Percentiles rank a stretch among this genome's conserved stretches.
These are phyloP conservation scores for Eurystomus gularis DNA, from an alignment of 2,113 vertebrate species.

Conservation along the genomic window DNA sequence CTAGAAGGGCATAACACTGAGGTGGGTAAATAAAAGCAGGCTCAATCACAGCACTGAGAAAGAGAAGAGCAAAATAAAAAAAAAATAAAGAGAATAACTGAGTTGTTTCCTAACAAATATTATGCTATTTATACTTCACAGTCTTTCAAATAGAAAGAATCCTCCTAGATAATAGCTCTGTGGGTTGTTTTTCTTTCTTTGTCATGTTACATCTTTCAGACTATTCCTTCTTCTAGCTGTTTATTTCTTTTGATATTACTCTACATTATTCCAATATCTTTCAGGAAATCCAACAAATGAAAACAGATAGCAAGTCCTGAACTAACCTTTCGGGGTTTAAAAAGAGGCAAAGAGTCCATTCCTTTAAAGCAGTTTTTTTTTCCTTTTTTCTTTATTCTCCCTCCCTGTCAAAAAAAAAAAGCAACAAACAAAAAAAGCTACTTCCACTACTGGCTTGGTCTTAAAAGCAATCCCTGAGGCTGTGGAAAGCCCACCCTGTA, in stretches of 20 bases:
- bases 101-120: neutral
- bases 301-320: neutral
- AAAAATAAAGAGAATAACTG: neutral
- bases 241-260: neutral
- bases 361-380: neutral
- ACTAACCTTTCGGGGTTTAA: neutral
- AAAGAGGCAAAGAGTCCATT: neutral
- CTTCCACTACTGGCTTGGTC: neutral
- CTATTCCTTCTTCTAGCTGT: neutral
- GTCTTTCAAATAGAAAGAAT: neutral
- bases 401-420: too few species aligned
- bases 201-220: neutral
- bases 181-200: neutral
- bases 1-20: neutral
- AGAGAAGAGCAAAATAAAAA: neutral
- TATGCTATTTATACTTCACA: neutral
- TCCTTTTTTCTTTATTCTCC: fast-evolving
- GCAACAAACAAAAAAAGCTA: neutral
- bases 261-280: neutral
- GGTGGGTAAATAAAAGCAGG: neutral
- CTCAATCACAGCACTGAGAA: neutral
- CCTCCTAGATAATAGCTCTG: neutral
- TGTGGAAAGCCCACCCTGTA: neutral
- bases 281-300: neutral
- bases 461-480: neutral